Conservation (phyloP, 2,797 vertebrate species). For the Cynodonichthys magdalenae region DNA sequence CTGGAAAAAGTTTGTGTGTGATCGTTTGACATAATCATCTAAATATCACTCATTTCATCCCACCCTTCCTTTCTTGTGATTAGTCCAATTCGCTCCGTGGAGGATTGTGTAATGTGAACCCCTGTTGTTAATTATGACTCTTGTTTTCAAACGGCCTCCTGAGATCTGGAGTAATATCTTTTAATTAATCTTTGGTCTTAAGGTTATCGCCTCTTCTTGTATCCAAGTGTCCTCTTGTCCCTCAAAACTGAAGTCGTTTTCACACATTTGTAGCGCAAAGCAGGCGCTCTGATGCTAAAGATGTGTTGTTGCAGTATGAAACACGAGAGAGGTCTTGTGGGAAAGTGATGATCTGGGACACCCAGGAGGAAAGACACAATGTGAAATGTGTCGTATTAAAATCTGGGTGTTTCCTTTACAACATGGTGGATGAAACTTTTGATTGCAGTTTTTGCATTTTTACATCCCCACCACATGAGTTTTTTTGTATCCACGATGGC, state of each 20-base stretch:
- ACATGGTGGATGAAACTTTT: too few species aligned
- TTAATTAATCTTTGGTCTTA: not conserved
- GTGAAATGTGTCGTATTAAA: too few species aligned
- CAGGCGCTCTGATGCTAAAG: too few species aligned
- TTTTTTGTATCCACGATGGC: too few species aligned
- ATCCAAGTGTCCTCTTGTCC: not conserved
- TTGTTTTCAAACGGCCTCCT: conserved; percentile 38
- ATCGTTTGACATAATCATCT: conserved; percentile 46
- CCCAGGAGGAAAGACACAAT: too few species aligned
- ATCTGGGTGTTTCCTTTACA: too few species aligned
- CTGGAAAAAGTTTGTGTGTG: conserved; percentile 36
- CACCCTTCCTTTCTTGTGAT: conserved; percentile 38
- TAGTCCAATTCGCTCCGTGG: conserved; percentile 49
- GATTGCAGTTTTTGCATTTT: too few species aligned
- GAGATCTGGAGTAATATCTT: conserved; percentile 13
- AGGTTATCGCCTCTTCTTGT: not conserved
- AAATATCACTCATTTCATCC: conserved; percentile 55
- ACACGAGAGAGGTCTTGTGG: too few species aligned
- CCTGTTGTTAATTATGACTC: conserved; percentile 67
- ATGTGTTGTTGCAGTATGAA: too few species aligned
- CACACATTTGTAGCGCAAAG: not conserved
- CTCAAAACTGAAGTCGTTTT: not conserved
- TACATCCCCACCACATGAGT: too few species aligned
- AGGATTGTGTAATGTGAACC: conserved; percentile 52
- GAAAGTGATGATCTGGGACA: too few species aligned